A percentile compares a stretch with the other conserved stretches of the same genome.
These are phyloP conservation scores for Drosophila kepulauana DNA, from an alignment of 1,140 invertebrate genomes.

Conservation along the genomic window DNA sequence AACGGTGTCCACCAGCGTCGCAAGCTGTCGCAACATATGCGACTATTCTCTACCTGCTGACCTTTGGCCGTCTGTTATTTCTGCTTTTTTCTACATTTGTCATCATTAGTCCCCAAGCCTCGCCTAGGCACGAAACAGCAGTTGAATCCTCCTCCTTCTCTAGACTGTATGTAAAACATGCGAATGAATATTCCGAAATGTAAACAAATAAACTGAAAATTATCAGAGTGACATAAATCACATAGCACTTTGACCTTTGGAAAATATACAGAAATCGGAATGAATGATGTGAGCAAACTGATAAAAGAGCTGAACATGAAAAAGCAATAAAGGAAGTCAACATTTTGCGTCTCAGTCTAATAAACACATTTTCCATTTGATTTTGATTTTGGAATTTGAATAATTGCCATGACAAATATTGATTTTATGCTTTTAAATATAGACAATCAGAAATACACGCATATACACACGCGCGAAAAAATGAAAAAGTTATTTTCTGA, in stretches of 20 bases:
- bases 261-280: slow-evolving; percentile 4
- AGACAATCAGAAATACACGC: too few species aligned
- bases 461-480: too few species aligned
- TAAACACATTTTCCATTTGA: too few species aligned
- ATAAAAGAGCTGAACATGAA: background rate
- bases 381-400: too few species aligned
- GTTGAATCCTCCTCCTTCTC: background rate
- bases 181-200: slow-evolving; percentile 27
- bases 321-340: background rate
- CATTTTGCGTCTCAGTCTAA: too few species aligned
- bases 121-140: slow-evolving; percentile 25
- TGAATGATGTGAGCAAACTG: background rate
- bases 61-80: slow-evolving; percentile 65
- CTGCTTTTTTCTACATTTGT: slow-evolving; percentile 71
- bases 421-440: too few species aligned
- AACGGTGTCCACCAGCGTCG: slow-evolving; percentile 12
- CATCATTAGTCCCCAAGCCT: slow-evolving; percentile 71
- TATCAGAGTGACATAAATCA: slow-evolving; percentile 36
- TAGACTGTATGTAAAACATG: slow-evolving; percentile 19
- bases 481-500: too few species aligned
- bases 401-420: too few species aligned
- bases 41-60: slow-evolving; percentile 55
- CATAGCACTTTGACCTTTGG: slow-evolving; percentile 27
- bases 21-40: slow-evolving; percentile 71
- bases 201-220: slow-evolving; percentile 20